These are phyloP conservation scores for Uropsilus gracilis DNA, from an alignment of 2,113 vertebrate species.

Conservation along the genomic window DNA sequence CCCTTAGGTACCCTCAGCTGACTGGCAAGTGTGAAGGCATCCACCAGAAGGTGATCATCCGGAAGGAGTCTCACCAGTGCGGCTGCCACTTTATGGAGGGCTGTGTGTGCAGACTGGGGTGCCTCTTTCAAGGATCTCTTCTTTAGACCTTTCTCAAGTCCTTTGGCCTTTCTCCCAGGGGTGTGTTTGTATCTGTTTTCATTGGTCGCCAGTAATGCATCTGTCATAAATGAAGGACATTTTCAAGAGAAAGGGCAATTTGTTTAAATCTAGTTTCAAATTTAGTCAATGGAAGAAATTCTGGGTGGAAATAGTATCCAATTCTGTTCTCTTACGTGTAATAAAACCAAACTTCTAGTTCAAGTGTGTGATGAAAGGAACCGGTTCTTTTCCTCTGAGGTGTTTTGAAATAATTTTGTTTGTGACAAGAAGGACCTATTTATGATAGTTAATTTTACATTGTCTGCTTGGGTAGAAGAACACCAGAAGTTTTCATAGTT, in stretches of 20 bases:
- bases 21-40: accelerated
- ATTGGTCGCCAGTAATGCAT: not conserved
- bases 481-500: not conserved
- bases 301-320: not conserved
- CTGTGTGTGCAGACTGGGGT: accelerated
- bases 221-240: not conserved
- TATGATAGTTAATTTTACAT: not conserved
- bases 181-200: not conserved
- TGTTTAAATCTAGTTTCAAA: not conserved
- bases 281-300: not conserved
- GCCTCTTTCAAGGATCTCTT: not conserved
- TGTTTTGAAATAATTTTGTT: not conserved
- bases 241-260: not conserved
- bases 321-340: not conserved
- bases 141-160: not conserved
- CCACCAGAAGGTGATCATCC: not conserved
- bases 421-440: not conserved
- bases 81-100: not conserved
- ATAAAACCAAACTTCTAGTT: not conserved
- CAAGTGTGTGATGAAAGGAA: not conserved
- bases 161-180: not conserved
- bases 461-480: not conserved
- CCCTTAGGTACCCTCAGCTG: constrained; percentile 58
- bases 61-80: not conserved
- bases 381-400: not conserved